Evolutionary conservation across 37 sponge, comb jelly and placozoan species (phyloP), one percentile per base, ranked within the genome.

Genomic region (Petrosia ficiformis): DNA sequence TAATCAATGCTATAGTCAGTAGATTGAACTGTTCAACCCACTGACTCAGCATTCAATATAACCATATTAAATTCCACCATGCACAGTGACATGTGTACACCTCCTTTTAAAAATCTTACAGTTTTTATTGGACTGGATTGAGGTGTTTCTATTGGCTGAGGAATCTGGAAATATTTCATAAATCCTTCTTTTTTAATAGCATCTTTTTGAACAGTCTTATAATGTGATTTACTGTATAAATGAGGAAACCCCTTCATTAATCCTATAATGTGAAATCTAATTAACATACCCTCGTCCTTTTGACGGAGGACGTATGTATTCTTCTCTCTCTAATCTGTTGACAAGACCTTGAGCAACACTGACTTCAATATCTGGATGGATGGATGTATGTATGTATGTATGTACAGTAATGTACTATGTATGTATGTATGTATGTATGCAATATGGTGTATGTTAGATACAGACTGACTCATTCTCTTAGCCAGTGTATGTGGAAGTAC

Each of bases 261-360:
- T 37, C 28, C 59, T 36, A 31, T 35, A 31, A 34, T 32, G 26
- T 32, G 42, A 33, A 42, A 25, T 24, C 36, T 54, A 22, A 59
- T 32, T 72, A 29, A 72, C 38, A 58, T 44, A 80, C 80, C 81
- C 80, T 75, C 68, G 76, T 33, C 85, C 78, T 58, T 82, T 80
- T 10, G 32, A 56, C n/a, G 72, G 72, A 1, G 78, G n/a, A 0
- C 77, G 58, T 16, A 93, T 39, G 29, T 70, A 89, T 52, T 87
- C 94, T 67, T 93, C 94, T 24, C 73, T 86, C 77, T 89, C 84
- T 74, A 93, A 64, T 59, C 94, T 32, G 37, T 78, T 76, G 31
- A 93, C 39, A 25, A 93, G 72, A 2, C 80, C 90, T 65, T 89
- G 90, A 14, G 94, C 94, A 57, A 81, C 86, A 5, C 64, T 38